Evolutionary conservation across 2,797 vertebrate species (phyloP).

Genomic region (Enteromius mattozi): DNA sequence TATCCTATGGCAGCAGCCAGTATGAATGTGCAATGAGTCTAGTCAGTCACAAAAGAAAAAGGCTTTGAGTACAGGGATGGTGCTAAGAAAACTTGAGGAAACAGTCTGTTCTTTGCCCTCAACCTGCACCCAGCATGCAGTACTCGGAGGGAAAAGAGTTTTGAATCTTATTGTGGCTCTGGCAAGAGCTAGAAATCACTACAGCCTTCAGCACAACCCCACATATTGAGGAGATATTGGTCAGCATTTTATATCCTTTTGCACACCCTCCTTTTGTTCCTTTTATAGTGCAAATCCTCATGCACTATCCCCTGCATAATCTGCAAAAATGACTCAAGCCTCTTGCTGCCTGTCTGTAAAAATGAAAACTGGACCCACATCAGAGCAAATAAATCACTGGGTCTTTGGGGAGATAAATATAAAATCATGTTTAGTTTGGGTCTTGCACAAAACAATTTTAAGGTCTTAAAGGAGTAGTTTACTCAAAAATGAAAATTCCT

Average conservation of each 20-base stretch:
- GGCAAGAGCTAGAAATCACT: slow-evolving; percentile 25
- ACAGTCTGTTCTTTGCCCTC: slow-evolving; percentile 43
- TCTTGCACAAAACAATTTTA: slow-evolving; percentile 37
- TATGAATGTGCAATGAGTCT: background rate
- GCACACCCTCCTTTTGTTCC: slow-evolving; percentile 18
- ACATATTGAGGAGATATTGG: slow-evolving; percentile 23
- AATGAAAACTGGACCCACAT: slow-evolving; percentile 40
- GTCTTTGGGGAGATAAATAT: slow-evolving; percentile 33
- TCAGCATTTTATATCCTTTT: slow-evolving; percentile 18
- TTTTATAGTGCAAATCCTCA: slow-evolving; percentile 24
- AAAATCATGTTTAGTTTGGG: slow-evolving; percentile 29
- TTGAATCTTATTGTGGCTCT: background rate
- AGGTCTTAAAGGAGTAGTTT: slow-evolving; percentile 31
- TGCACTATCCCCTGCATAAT: slow-evolving; percentile 6
- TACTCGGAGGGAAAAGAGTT: background rate
- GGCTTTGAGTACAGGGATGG: slow-evolving; percentile 16
- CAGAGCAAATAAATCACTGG: slow-evolving; percentile 29
- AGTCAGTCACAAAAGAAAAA: slow-evolving; percentile 18
- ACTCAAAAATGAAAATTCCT: slow-evolving; percentile 22
- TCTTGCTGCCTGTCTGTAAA: slow-evolving; percentile 21
- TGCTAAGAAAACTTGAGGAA: slow-evolving; percentile 14
- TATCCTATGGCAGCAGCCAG: slow-evolving; percentile 14
- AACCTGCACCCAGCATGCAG: slow-evolving; percentile 26
- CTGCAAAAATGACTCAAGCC: slow-evolving; percentile 29
- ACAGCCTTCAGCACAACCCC: slow-evolving; percentile 11